Conservation (phyloP, 2,888 invertebrate species). For the Rotaria macrura region DNA sequence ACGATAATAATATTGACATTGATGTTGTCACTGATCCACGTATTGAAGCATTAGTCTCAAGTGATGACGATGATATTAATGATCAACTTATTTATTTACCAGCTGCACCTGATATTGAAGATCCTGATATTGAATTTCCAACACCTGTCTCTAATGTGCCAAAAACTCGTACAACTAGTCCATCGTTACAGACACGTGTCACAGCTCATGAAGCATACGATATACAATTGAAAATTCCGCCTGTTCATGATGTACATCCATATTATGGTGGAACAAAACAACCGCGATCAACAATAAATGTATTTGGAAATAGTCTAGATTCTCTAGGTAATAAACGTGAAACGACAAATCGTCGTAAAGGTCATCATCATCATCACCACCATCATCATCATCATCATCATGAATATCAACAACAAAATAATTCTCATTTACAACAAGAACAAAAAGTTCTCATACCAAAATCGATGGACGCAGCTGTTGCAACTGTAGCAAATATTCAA, state of each 20-base stretch:
- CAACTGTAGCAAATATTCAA: neutral
- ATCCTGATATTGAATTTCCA: slow-evolving; percentile 15
- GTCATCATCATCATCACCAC: neutral
- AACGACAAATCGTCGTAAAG: neutral
- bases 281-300: neutral
- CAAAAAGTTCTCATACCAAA: neutral
- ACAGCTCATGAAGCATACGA: neutral
- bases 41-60: slow-evolving; percentile 31
- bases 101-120: slow-evolving; percentile 32
- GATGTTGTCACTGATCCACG: slow-evolving; percentile 30
- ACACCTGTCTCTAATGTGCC: neutral
- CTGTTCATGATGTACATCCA: neutral
- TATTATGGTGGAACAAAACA: slow-evolving; percentile 5
- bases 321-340: neutral
- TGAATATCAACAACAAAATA: neutral
- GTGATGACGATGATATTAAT: slow-evolving; percentile 32
- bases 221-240: neutral
- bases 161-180: neutral
- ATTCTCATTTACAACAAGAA: neutral
- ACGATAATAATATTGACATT: slow-evolving; percentile 27
- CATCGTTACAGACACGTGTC: neutral
- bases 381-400: neutral
- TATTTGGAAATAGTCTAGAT: neutral
- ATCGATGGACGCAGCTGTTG: neutral
- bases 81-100: slow-evolving; percentile 33